Evolutionary conservation across 2,888 invertebrate genomes (phyloP).

Genomic region (Eumerus sabulonum): DNA sequence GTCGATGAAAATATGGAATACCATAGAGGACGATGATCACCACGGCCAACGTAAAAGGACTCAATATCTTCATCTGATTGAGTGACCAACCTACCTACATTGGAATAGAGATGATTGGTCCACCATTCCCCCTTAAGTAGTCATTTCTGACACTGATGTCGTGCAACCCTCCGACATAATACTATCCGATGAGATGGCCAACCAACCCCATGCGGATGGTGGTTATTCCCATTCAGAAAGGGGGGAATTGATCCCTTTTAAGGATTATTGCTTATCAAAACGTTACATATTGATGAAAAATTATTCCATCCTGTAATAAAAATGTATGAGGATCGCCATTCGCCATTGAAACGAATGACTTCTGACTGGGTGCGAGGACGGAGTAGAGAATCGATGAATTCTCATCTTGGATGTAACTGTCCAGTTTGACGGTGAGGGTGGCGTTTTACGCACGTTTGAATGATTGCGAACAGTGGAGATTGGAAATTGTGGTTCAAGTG

Average conservation of each 20-base stretch:
- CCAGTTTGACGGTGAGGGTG: no score
- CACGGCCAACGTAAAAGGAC: conserved; percentile 47
- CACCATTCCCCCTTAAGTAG: conserved; percentile 28
- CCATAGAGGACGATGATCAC: conserved; percentile 22
- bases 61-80: conserved; percentile 58
- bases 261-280: conserved; percentile 71
- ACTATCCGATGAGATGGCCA: no score
- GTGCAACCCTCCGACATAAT: no score
- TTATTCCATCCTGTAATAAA: conserved; percentile 70
- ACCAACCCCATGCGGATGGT: conserved; percentile 14
- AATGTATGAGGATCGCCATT: conserved; percentile 70
- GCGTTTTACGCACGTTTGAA: no score
- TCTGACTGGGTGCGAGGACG: conserved; percentile 24
- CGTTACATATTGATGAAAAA: conserved; percentile 71
- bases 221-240: conserved; percentile 12
- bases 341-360: conserved; percentile 60
- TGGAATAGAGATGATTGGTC: conserved; percentile 37
- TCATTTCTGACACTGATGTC: conserved; percentile 16
- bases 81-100: conserved; percentile 47
- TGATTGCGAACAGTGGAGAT: no score
- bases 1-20: not conserved
- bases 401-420: no score
- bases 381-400: no score
- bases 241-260: conserved; percentile 69
- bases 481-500: no score